phyloP scores from a whole-genome alignment of 2,797 vertebrate genomes.

The Hippopotamyrus pictus region DNA sequence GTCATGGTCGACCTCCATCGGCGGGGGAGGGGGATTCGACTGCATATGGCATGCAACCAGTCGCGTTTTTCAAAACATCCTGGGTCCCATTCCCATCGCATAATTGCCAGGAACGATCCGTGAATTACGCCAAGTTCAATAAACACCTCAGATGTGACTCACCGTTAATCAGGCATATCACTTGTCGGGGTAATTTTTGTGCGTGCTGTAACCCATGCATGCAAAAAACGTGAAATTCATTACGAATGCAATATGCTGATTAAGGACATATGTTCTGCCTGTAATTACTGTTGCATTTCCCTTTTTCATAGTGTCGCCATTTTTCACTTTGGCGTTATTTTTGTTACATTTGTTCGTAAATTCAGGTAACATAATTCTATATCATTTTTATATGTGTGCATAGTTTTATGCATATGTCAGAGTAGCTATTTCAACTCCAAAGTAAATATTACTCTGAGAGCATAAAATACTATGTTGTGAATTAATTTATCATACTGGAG shows the following conservation, averaged over 20 bases:
- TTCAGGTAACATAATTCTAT: conserved; percentile 57
- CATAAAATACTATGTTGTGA: not conserved
- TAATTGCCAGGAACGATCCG: conserved; percentile 28
- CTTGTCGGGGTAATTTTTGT: conserved; percentile 27
- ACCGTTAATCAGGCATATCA: conserved; percentile 24
- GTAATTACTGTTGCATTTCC: conserved; percentile 63
- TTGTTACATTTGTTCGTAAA: conserved; percentile 58
- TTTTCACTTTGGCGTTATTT: conserved; percentile 54
- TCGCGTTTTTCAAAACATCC: not conserved
- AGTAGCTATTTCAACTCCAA: not conserved
- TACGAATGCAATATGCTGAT: conserved; percentile 49
- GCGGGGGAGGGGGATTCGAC: conserved; percentile 25
- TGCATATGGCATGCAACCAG: not conserved
- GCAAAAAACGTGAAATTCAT: conserved; percentile 42
- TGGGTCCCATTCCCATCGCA: conserved; percentile 23
- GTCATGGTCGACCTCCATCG: conserved; percentile 34
- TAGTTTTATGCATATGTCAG: not conserved
- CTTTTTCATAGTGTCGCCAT: conserved; percentile 35
- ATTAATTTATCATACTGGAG: not conserved
- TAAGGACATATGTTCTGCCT: conserved; percentile 50
- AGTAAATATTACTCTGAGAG: not conserved
- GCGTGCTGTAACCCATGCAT: conserved; percentile 26
- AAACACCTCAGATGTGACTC: conserved; percentile 36
- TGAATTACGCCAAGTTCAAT: conserved; percentile 32
- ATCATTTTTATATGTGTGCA: not conserved